Base-by-base conservation (phyloP, 2,888 invertebrate genomes). In the Cinara cedri region DNA sequence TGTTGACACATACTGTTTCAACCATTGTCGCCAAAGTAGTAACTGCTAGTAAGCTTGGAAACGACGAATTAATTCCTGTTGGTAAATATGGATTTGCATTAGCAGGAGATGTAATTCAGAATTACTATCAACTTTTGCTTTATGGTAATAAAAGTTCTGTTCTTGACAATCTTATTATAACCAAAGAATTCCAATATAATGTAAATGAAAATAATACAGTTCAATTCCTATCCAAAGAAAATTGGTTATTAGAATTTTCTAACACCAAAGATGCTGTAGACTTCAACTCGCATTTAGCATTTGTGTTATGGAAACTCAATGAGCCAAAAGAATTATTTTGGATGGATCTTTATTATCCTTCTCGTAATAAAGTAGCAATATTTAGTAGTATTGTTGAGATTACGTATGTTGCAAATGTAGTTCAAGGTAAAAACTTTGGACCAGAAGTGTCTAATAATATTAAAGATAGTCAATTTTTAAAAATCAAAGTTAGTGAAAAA, bases 61-160 rank as follows among this genome's bases (percentile, higher is more conserved):
- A 66, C 9, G 19, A 57, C 1, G 13, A 21, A 55, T 26, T 63
- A 16, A 26, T 46, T 26, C 9, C 24, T 19, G 24, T 68, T 14
- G 57, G 66, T 46, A 76, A 76, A 57, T 76, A 68, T 68, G 76
- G 76, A 66, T 76, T 76, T 44, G 76, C 76, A 11, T 66, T 76
- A 34, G 76, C 66, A n/a, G 76, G 76, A 16, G 66, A 76, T 16
- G 16, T 42, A 9, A 57, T 57, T 11, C 26, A 46, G 16, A 76
- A 76, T 66, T 57, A 68, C 19, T 76, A 76, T 68, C 76, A 68
- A 57, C 51, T 76, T 21, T 46, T 76, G 26, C 26, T 76, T 14
- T 76, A 76, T 46, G n/a, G 46, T 16, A 42, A 26, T 26, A 68
- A 76, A 57, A 76, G 16, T 55, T 46, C 46, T 4, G n/a, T 66